phyloP scores from a whole-genome alignment of 1,140 invertebrate species.

The Idris sp. region DNA sequence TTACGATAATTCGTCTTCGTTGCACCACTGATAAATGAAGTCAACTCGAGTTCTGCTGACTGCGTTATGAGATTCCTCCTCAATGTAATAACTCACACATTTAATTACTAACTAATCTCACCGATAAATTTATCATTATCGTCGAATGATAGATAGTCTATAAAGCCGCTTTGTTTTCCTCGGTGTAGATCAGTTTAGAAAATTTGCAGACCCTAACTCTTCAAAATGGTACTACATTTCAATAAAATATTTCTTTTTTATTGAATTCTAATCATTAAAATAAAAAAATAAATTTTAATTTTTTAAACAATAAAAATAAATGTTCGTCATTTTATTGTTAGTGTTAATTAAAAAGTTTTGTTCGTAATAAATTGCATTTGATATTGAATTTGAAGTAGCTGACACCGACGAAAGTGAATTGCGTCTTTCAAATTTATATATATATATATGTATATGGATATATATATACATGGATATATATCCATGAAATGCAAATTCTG shows the following conservation, averaged over 20 bases:
- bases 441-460: too few relatives aligned
- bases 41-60: slow-evolving; percentile 14
- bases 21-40: slow-evolving; percentile 22
- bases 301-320: neutral
- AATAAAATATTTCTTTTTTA: too few relatives aligned
- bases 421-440: neutral
- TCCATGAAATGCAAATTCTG: neutral
- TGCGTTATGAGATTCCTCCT: slow-evolving; percentile 43
- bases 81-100: slow-evolving; percentile 33
- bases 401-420: slow-evolving; percentile 21
- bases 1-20: slow-evolving; percentile 19
- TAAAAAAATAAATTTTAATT: too few relatives aligned
- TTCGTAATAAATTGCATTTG: too few relatives aligned
- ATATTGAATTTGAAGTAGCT: too few relatives aligned
- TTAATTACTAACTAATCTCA: slow-evolving; percentile 22
- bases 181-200: slow-evolving; percentile 14
- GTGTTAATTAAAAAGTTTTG: too few relatives aligned
- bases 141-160: slow-evolving; percentile 16
- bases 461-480: too few relatives aligned
- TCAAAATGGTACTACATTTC: too few relatives aligned
- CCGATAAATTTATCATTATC: slow-evolving; percentile 12
- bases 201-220: too few relatives aligned
- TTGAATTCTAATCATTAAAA: too few relatives aligned
- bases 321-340: too few relatives aligned
- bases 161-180: slow-evolving; percentile 6